Conservation (phyloP, 2,113 vertebrate genomes). For the Ceyx margarethae region DNA sequence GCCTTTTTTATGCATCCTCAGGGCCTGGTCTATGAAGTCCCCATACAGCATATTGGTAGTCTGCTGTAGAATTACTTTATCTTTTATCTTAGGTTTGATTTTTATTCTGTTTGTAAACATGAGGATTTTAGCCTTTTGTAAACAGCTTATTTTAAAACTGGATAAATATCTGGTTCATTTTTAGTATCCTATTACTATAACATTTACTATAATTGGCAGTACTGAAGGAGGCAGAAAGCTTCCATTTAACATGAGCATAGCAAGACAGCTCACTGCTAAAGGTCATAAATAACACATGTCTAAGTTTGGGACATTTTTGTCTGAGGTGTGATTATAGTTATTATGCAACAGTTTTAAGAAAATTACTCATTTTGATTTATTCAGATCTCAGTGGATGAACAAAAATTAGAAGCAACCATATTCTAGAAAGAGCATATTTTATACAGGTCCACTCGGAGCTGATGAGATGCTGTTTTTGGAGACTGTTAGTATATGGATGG, state of each 20-base stretch:
- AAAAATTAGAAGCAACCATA: neutral
- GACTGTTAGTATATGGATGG: neutral
- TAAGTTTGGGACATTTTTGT: neutral
- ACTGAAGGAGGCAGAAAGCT: neutral
- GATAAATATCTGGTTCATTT: neutral
- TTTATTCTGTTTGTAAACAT: neutral
- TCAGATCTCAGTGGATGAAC: neutral
- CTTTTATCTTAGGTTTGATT: neutral
- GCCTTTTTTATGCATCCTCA: neutral
- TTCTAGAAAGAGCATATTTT: neutral
- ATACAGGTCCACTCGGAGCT: neutral
- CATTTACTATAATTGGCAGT: neutral
- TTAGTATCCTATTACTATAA: neutral
- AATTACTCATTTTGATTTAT: neutral
- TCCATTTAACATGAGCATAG: neutral
- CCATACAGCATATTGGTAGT: neutral
- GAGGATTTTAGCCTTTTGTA: neutral
- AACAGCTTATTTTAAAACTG: neutral
- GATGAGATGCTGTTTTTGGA: neutral
- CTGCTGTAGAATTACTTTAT: neutral
- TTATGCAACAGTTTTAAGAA: conserved; percentile 7
- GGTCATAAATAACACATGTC: neutral
- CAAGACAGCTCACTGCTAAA: neutral
- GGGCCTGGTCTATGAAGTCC: neutral
- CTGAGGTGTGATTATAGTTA: conserved; percentile 31